Conservation (phyloP, 2,888 invertebrate species). For the Drosophila falleni region DNA sequence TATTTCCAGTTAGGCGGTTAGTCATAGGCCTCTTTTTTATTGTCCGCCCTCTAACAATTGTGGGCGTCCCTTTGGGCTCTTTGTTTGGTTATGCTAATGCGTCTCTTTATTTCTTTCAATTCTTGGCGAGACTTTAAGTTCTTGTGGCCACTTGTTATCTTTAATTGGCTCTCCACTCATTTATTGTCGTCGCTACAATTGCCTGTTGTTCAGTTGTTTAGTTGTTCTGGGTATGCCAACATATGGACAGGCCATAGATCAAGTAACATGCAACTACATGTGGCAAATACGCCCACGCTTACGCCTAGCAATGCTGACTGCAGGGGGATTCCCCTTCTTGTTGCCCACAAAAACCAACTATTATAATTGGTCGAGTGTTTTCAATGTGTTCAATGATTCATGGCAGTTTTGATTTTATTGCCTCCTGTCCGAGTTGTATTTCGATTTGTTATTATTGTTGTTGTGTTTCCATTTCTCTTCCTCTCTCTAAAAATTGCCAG, state of each 20-base stretch:
- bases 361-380: conserved; percentile 70
- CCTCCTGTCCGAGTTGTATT: conserved; percentile 16
- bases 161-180: conserved; percentile 75
- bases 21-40: conserved; percentile 44
- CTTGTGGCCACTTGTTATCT: conserved; percentile 67
- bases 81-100: conserved; percentile 26
- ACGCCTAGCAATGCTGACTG: conserved; percentile 12
- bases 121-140: conserved; percentile 36
- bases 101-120: conserved; percentile 40
- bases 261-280: conserved; percentile 43
- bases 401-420: conserved; percentile 69
- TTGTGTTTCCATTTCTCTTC: neutral
- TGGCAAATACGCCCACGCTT: conserved; percentile 17
- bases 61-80: conserved; percentile 24
- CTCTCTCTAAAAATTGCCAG: conserved; percentile 17
- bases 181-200: conserved; percentile 60
- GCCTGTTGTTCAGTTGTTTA: conserved; percentile 38
- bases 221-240: conserved; percentile 29
- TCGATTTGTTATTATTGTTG: conserved; percentile 12
- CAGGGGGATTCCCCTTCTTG: neutral
- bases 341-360: conserved; percentile 41
- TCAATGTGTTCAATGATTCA: conserved; percentile 76
- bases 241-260: conserved; percentile 63
- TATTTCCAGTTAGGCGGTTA: conserved; percentile 70
- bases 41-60: neutral